Percentiles rank a stretch among this genome's conserved stretches.
Conservation (phyloP, 2,888 invertebrate genomes). For the Heteromyza rotundicornis region DNA sequence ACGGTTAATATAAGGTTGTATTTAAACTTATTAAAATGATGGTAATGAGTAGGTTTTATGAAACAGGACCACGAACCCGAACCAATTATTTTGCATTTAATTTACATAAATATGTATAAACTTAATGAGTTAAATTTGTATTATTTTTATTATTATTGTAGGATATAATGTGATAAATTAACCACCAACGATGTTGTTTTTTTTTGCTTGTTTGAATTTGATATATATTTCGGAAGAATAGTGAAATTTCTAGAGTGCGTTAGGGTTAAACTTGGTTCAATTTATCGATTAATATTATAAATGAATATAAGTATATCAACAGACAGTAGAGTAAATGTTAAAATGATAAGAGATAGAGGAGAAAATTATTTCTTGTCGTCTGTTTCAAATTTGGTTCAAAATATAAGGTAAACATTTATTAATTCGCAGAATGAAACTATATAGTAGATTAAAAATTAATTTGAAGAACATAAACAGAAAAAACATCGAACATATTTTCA, state of each 20-base stretch:
- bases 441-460: slow-evolving; percentile 17
- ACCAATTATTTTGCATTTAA: slow-evolving; percentile 24
- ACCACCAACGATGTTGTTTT: neutral
- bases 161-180: neutral
- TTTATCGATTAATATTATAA: slow-evolving; percentile 5
- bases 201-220: neutral
- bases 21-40: neutral
- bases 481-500: slow-evolving; percentile 50
- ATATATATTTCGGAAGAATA: neutral
- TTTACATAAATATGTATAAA: slow-evolving; percentile 15
- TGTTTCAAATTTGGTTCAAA: slow-evolving; percentile 15
- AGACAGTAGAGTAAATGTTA: slow-evolving; percentile 12
- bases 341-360: slow-evolving; percentile 10
- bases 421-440: slow-evolving; percentile 14
- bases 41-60: slow-evolving; percentile 4
- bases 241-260: slow-evolving; percentile 1
- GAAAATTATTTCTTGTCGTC: slow-evolving; percentile 32
- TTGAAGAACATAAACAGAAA: slow-evolving; percentile 17
- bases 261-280: slow-evolving; percentile 22
- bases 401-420: slow-evolving; percentile 6
- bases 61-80: slow-evolving; percentile 25
- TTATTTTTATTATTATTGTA: neutral
- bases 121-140: neutral
- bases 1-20: neutral
- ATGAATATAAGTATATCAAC: slow-evolving; percentile 18